Conservation (phyloP, 1,140 invertebrate genomes). For the Berghia stephanieae region DNA sequence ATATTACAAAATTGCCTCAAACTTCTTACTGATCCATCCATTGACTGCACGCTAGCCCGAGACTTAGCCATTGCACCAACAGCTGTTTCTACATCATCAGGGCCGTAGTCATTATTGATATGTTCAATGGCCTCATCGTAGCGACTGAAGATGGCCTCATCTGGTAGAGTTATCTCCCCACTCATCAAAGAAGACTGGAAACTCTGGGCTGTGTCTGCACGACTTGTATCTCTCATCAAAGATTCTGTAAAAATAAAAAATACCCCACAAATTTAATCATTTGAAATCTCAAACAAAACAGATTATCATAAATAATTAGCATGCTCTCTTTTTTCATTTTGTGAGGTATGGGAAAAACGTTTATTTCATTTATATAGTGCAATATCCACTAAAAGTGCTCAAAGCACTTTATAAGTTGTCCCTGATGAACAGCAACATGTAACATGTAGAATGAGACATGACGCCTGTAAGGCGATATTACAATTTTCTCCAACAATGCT, state of each 20-base stretch:
- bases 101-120: slow-evolving; percentile 37
- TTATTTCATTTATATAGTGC: too few relatives aligned
- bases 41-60: slow-evolving; percentile 17
- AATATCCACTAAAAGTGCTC: too few relatives aligned
- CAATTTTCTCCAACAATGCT: too few relatives aligned
- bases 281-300: background rate
- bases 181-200: slow-evolving; percentile 46
- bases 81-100: slow-evolving; percentile 43
- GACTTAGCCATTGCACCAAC: slow-evolving; percentile 25
- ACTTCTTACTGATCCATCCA: slow-evolving; percentile 18
- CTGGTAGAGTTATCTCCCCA: slow-evolving; percentile 43
- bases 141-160: slow-evolving; percentile 40
- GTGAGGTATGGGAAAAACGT: background rate
- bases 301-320: background rate
- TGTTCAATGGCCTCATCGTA: slow-evolving; percentile 44
- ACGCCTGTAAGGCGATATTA: too few relatives aligned
- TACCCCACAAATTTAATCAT: too few relatives aligned
- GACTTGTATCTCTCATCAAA: background rate
- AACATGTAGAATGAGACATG: too few relatives aligned
- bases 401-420: too few relatives aligned
- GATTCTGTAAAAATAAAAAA: background rate
- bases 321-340: background rate
- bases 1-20: too few relatives aligned
- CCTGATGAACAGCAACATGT: too few relatives aligned
- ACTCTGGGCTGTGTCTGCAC: slow-evolving; percentile 36